These are phyloP conservation scores for Drosophila sechellia DNA, from an alignment of 1,140 invertebrate genomes.

Conservation along the genomic window DNA sequence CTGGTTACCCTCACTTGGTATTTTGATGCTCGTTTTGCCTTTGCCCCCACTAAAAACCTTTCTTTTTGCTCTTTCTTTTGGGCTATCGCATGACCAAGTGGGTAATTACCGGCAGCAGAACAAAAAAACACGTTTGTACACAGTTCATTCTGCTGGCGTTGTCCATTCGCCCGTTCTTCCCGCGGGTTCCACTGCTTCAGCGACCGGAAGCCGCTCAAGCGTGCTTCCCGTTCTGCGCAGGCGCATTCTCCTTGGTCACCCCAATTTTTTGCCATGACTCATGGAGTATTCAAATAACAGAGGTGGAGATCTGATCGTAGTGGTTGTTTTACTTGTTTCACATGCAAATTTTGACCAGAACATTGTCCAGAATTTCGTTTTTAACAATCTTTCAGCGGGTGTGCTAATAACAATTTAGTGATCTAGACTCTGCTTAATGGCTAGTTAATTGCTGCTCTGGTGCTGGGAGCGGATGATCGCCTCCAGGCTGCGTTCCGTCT, in stretches of 20 bases:
- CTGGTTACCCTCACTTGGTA: neutral
- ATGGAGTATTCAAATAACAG: constrained; percentile 41
- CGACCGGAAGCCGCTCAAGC: constrained; percentile 58
- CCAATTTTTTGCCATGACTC: constrained; percentile 60
- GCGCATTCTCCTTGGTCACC: constrained; percentile 39
- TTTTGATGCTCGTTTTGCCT: constrained; percentile 15
- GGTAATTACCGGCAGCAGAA: constrained; percentile 64
- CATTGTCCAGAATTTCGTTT: neutral
- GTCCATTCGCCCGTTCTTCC: neutral
- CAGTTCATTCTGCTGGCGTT: constrained; percentile 43
- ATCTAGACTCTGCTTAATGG: constrained; percentile 18
- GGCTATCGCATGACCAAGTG: constrained; percentile 56
- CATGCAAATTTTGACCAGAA: constrained; percentile 49
- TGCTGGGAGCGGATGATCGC: constrained; percentile 62
- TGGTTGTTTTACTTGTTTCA: constrained; percentile 36
- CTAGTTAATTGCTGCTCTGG: constrained; percentile 58
- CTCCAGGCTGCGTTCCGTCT: constrained; percentile 51
- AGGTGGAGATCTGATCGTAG: constrained; percentile 14
- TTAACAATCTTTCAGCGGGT: constrained; percentile 37
- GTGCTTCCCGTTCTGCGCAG: constrained; percentile 69
- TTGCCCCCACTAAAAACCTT: constrained; percentile 24
- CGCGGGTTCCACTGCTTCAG: neutral
- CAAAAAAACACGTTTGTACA: constrained; percentile 65
- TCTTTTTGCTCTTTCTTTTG: constrained; percentile 38
- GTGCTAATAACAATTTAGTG: constrained; percentile 52